A percentile compares a stretch with the other conserved stretches of the same genome.
phyloP scores from a whole-genome alignment of 2,113 vertebrate genomes.

The Hippopotamus amphibius region DNA sequence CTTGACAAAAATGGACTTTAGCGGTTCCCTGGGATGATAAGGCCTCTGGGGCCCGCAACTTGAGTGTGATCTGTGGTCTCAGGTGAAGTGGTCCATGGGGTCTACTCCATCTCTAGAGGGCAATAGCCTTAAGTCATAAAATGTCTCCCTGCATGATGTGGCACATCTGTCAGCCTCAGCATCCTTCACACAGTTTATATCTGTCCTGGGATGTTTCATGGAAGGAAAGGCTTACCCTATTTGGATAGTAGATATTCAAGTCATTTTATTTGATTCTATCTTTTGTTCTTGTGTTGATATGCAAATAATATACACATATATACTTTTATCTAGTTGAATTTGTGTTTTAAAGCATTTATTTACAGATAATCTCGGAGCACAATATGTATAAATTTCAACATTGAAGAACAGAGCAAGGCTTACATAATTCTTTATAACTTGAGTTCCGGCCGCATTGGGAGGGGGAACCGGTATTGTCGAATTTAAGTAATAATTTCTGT shows the following conservation, averaged over 20 bases:
- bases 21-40: constrained; percentile 53
- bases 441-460: neutral
- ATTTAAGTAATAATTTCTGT: neutral
- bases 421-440: neutral
- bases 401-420: neutral
- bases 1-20: neutral
- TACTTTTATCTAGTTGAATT: neutral
- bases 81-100: constrained; percentile 79
- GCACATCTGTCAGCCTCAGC: constrained; percentile 67
- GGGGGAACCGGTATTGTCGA: neutral
- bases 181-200: constrained; percentile 76
- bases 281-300: constrained; percentile 62
- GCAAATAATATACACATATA: neutral
- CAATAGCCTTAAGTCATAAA: constrained; percentile 78
- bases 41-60: neutral
- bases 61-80: constrained; percentile 63
- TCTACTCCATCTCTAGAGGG: constrained; percentile 64
- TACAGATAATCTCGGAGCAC: neutral
- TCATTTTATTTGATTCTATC: constrained; percentile 77
- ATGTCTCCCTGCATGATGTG: constrained; percentile 69
- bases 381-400: neutral
- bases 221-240: constrained; percentile 63
- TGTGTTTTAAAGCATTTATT: constrained; percentile 28
- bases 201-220: constrained; percentile 68
- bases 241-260: constrained; percentile 65